Conservation (phyloP, 2,888 invertebrate species). For the Ormyrus rosae region DNA sequence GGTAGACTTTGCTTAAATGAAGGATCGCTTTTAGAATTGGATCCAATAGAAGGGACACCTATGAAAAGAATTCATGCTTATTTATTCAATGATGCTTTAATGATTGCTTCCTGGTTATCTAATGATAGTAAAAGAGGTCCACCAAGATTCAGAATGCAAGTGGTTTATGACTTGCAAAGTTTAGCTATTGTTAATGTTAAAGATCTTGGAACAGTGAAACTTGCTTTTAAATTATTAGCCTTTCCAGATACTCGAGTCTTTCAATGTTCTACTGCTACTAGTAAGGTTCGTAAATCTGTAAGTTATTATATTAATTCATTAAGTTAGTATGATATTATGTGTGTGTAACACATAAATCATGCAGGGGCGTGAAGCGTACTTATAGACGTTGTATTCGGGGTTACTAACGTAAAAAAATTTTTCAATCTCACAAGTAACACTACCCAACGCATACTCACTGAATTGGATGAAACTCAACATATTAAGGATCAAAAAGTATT, state of each 20-base stretch:
- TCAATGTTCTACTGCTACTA: slow-evolving; percentile 88
- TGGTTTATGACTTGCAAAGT: slow-evolving; percentile 89
- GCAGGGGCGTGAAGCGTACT: too few species aligned
- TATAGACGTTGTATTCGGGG: too few species aligned
- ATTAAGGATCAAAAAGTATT: too few species aligned
- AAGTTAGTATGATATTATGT: too few species aligned
- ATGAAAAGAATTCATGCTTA: slow-evolving; percentile 93
- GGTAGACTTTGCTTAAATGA: slow-evolving; percentile 90
- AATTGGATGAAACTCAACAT: too few species aligned
- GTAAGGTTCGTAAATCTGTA: slow-evolving; percentile 76
- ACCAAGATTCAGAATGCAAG: slow-evolving; percentile 89
- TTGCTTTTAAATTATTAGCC: slow-evolving; percentile 95
- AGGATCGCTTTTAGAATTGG: slow-evolving; percentile 93
- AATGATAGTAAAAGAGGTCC: slow-evolving; percentile 80
- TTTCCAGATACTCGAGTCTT: slow-evolving; percentile 95
- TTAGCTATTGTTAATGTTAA: slow-evolving; percentile 95
- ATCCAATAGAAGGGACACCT: slow-evolving; percentile 90
- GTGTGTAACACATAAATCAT: too few species aligned
- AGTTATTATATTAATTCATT: neutral
- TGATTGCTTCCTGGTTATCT: slow-evolving; percentile 90
- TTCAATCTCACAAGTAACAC: too few species aligned
- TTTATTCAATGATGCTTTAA: slow-evolving; percentile 93
- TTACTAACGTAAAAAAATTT: too few species aligned
- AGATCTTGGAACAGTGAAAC: slow-evolving; percentile 91
- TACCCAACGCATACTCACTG: too few species aligned